Percentiles rank a stretch among this genome's conserved stretches.
Conservation (phyloP, 2,113 vertebrate species). For the Nematolebias whitei region DNA sequence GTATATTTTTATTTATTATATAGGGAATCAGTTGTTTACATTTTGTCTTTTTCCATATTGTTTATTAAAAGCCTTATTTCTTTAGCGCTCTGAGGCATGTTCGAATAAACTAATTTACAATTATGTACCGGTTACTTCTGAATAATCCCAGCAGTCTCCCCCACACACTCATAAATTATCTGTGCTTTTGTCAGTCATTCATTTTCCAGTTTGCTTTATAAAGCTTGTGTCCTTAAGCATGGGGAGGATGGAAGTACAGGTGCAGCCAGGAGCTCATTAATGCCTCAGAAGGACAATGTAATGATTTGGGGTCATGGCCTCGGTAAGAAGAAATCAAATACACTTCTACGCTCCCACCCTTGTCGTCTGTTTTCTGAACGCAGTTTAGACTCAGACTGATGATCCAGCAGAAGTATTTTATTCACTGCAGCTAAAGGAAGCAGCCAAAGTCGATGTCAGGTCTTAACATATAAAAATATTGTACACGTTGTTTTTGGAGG, state of each 20-base stretch:
- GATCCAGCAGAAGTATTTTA: not conserved
- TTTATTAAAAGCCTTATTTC: slow-evolving; percentile 6
- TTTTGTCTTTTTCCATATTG: not conserved
- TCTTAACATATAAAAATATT: not conserved
- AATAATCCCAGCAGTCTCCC: slow-evolving; percentile 20
- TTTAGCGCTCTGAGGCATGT: slow-evolving; percentile 3
- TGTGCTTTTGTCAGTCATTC: slow-evolving; percentile 2
- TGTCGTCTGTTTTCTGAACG: not conserved
- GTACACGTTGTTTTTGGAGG: not conserved
- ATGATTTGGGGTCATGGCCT: slow-evolving; percentile 24
- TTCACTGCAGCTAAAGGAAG: not conserved
- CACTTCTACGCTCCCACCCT: not conserved
- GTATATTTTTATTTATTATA: too few relatives aligned
- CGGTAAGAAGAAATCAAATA: slow-evolving; percentile 14
- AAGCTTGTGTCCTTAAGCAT: slow-evolving; percentile 26
- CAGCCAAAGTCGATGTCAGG: not conserved
- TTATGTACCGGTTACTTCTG: not conserved
- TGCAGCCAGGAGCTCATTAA: slow-evolving; percentile 45
- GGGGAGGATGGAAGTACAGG: slow-evolving; percentile 24
- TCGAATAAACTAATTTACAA: not conserved
- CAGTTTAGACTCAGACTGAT: not conserved
- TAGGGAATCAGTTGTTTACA: too few relatives aligned
- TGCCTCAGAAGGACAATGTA: slow-evolving; percentile 16
- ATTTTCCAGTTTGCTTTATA: slow-evolving; percentile 18
- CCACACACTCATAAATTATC: slow-evolving; percentile 17